Evolutionary conservation across 2,888 invertebrate genomes (phyloP).

Genomic region (Cecidostiba fungosa): DNA sequence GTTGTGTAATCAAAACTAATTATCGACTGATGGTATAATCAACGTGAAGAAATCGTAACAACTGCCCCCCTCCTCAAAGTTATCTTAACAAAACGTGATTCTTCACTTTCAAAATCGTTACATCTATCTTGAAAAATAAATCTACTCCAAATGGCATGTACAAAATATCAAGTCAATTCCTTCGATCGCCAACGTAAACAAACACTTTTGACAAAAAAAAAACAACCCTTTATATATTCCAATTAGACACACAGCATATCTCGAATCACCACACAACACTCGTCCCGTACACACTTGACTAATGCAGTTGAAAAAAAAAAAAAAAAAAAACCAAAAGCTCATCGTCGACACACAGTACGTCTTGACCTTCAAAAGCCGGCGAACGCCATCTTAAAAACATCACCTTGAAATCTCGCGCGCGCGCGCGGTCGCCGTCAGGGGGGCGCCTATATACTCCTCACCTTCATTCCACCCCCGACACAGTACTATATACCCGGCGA

Average conservation of each 20-base stretch:
- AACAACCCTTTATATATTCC: too few relatives aligned
- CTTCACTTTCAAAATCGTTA: too few relatives aligned
- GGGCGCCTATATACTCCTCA: not conserved
- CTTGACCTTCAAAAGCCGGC: slow-evolving; percentile 61
- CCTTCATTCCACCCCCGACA: slow-evolving; percentile 1
- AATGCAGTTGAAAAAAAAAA: not conserved
- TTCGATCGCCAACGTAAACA: too few relatives aligned
- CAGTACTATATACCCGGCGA: not conserved
- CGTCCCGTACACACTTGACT: not conserved
- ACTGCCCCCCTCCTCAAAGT: not conserved
- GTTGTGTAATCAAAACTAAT: too few relatives aligned
- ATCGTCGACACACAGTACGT: not conserved
- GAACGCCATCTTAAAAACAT: slow-evolving; percentile 59
- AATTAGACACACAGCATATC: not conserved
- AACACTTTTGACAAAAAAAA: too few relatives aligned
- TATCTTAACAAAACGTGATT: too few relatives aligned
- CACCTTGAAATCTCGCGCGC: slow-evolving; percentile 57
- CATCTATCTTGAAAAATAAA: too few relatives aligned
- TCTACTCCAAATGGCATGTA: too few relatives aligned
- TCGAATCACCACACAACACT: not conserved
- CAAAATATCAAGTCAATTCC: too few relatives aligned
- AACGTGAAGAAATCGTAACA: not conserved
- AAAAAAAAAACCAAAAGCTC: not conserved
- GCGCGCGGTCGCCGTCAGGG: slow-evolving; percentile 18
- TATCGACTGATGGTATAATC: too few relatives aligned